A percentile compares a stretch with the other conserved stretches of the same genome.
Conservation (phyloP, 2,888 invertebrate species). For the Nysson spinosus region DNA sequence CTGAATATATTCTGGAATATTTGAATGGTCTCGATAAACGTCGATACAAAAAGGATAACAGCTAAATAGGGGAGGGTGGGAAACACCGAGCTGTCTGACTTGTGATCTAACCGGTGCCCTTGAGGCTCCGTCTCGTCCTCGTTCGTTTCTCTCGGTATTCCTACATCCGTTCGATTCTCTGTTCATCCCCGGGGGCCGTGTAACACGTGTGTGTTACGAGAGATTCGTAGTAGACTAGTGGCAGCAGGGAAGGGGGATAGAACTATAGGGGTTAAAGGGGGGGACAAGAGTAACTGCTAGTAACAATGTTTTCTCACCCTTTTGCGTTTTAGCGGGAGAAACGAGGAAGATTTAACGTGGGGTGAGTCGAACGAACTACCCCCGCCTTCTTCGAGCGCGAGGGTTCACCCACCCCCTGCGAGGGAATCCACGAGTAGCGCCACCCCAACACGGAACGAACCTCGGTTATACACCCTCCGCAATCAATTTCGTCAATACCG, state of each 20-base stretch:
- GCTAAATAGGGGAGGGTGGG: conserved; percentile 9
- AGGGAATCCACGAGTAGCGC: conserved; percentile 37
- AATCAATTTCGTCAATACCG: conserved; percentile 75
- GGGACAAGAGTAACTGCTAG: conserved; percentile 68
- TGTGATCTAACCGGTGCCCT: conserved; percentile 58
- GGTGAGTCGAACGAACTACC: conserved; percentile 27
- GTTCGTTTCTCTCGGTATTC: conserved; percentile 39
- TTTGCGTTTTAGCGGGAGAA: conserved; percentile 64
- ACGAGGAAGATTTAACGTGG: neutral
- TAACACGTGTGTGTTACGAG: conserved; percentile 62
- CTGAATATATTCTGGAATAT: no score
- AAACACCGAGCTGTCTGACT: conserved; percentile 56
- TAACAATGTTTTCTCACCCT: conserved; percentile 75
- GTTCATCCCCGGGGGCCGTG: conserved; percentile 64
- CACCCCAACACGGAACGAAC: conserved; percentile 49
- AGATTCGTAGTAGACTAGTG: conserved; percentile 28
- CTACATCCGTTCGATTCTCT: conserved; percentile 57
- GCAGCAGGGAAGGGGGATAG: conserved; percentile 11
- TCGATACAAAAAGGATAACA: neutral
- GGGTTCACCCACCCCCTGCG: conserved; percentile 10
- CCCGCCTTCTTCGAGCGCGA: no score
- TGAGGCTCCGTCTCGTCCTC: conserved; percentile 57
- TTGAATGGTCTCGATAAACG: no score
- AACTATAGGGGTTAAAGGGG: conserved; percentile 14
- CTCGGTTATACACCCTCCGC: conserved; percentile 68